Percentiles rank a stretch among this genome's conserved stretches.
phyloP scores from a whole-genome alignment of 2,113 vertebrate species.

The Hemiprocne comata region DNA sequence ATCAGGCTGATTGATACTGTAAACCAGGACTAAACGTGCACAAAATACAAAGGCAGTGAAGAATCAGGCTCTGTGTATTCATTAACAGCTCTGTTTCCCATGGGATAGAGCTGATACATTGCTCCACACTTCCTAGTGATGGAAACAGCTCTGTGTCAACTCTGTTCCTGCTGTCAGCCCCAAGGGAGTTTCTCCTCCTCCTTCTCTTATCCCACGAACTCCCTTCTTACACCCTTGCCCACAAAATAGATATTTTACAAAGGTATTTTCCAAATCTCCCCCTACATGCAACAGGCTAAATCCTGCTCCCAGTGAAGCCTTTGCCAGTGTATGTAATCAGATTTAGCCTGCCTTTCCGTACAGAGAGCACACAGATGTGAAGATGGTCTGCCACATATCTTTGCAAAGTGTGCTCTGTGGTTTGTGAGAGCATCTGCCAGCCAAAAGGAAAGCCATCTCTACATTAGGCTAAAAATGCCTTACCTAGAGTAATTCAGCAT shows the following conservation, averaged over 20 bases:
- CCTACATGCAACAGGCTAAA: background rate
- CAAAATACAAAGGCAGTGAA: background rate
- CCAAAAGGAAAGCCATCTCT: constrained; percentile 6
- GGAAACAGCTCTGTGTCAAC: background rate
- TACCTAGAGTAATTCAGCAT: background rate
- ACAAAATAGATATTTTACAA: background rate
- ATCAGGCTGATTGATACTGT: background rate
- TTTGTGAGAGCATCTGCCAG: constrained; percentile 8
- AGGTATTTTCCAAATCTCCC: constrained; percentile 13
- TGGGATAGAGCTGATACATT: background rate
- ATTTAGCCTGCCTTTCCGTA: background rate
- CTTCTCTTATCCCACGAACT: background rate
- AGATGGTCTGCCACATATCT: background rate
- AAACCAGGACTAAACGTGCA: constrained; percentile 9
- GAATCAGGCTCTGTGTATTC: background rate
- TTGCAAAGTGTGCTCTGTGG: background rate
- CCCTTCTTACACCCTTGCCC: background rate
- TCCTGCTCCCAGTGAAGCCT: background rate
- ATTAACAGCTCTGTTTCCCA: background rate
- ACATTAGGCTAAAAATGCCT: constrained; percentile 29
- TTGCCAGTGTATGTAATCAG: background rate
- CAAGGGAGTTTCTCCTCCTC: background rate
- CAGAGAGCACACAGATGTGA: constrained; percentile 21
- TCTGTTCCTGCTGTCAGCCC: background rate
- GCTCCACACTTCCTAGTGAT: background rate